Evolutionary conservation across 2,888 invertebrate species (phyloP).

Genomic region (Tipula lateralis): DNA sequence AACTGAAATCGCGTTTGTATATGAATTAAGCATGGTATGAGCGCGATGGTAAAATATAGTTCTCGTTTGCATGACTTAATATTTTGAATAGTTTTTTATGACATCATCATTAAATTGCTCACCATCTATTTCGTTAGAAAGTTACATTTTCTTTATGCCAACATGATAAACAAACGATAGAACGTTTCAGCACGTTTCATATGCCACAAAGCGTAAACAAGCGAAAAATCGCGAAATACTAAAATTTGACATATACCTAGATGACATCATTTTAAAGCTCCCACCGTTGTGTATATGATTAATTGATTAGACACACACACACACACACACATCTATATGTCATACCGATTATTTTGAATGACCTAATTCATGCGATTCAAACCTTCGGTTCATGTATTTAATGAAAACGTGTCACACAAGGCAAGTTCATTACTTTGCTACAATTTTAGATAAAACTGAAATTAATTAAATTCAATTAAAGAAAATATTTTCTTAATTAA

Average conservation of each 20-base stretch:
- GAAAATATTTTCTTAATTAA: not conserved
- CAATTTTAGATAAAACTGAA: too few relatives aligned
- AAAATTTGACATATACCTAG: not conserved
- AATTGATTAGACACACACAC: not conserved
- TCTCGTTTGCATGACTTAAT: constrained; percentile 2
- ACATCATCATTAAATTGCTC: not conserved
- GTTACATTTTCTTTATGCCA: too few relatives aligned
- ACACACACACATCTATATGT: too few relatives aligned
- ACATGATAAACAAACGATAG: too few relatives aligned
- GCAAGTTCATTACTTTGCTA: not conserved
- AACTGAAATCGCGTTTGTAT: not conserved
- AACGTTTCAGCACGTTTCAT: too few relatives aligned
- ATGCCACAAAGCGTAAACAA: not conserved
- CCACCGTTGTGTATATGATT: not conserved
- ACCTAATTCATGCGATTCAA: not conserved
- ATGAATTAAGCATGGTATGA: not conserved
- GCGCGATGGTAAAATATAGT: not conserved
- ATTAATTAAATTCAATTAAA: not conserved
- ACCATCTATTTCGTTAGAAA: too few relatives aligned
- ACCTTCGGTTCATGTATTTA: not conserved
- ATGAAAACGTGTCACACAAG: not conserved
- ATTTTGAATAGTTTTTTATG: not conserved
- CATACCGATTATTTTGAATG: not conserved
- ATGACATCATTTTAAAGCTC: not conserved
- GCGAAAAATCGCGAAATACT: not conserved